Evolutionary conservation across 2,797 vertebrate species (phyloP).

Genomic region (Phoeniculus purpureus): DNA sequence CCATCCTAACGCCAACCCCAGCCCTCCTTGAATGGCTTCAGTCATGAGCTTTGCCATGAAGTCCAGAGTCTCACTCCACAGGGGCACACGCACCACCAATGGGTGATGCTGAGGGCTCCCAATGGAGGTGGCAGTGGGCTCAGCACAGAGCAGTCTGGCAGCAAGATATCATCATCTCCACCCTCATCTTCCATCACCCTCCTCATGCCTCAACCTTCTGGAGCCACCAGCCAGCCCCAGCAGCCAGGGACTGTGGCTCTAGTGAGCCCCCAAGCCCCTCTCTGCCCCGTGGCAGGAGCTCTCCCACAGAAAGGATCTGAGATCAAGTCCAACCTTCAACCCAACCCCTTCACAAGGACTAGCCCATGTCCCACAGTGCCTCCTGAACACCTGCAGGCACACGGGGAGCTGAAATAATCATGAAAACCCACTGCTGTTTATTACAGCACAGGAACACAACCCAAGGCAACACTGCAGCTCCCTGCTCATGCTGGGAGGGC

Average conservation of each 20-base stretch:
- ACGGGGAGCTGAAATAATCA: conserved; percentile 71
- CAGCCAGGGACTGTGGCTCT: fast-evolving
- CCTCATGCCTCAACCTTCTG: fast-evolving
- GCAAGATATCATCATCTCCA: fast-evolving
- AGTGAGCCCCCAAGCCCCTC: not conserved
- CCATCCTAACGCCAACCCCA: too few species aligned
- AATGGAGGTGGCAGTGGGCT: too few species aligned
- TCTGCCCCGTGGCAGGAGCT: fast-evolving
- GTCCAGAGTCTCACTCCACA: fast-evolving
- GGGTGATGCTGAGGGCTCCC: not conserved
- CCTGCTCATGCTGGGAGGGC: not conserved
- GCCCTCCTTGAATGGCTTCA: too few species aligned
- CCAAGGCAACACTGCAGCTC: not conserved
- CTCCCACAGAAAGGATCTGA: not conserved
- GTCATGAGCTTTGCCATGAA: too few species aligned
- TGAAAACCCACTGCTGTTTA: conserved; percentile 63
- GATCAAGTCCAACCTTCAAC: too few species aligned
- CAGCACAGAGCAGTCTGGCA: too few species aligned
- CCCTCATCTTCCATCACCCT: not conserved
- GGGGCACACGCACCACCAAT: fast-evolving
- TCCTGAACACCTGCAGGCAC: too few species aligned
- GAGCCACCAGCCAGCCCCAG: not conserved
- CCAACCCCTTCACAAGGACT: too few species aligned
- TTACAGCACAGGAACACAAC: conserved; percentile 23
- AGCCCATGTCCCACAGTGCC: too few species aligned